Evolutionary conservation across 2,113 vertebrate genomes (phyloP).

Genomic region (Hyla sarda): DNA sequence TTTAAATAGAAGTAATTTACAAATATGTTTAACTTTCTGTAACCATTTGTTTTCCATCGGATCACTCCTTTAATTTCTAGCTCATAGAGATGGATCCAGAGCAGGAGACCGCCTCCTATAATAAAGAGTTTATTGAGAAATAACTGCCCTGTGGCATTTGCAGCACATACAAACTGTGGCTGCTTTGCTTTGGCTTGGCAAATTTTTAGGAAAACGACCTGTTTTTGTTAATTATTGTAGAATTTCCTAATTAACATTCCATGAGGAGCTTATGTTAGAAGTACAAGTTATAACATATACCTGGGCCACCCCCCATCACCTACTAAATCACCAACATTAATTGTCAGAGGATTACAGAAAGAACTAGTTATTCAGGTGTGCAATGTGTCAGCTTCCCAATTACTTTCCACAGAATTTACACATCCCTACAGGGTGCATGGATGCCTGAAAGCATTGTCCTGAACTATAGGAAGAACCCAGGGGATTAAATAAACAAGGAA

Average conservation of each 20-base stretch:
- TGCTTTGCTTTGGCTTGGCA: too few species aligned
- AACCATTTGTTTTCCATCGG: too few species aligned
- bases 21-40: too few species aligned
- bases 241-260: not conserved
- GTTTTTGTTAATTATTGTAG: too few species aligned
- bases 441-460: conserved; percentile 1
- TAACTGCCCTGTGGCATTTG: too few species aligned
- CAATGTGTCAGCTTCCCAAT: conserved; percentile 31
- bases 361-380: conserved; percentile 21
- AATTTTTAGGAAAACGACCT: too few species aligned
- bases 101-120: too few species aligned
- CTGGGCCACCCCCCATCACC: not conserved
- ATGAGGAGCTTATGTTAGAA: not conserved
- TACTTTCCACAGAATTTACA: not conserved
- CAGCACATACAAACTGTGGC: too few species aligned
- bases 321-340: conserved; percentile 1
- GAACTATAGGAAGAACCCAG: not conserved
- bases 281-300: not conserved
- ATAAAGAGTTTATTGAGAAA: too few species aligned
- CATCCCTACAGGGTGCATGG: not conserved
- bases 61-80: too few species aligned
- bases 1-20: too few species aligned
- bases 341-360: conserved; percentile 4
- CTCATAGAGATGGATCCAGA: too few species aligned
- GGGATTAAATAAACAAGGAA: not conserved